phyloP scores from a whole-genome alignment of 2,113 vertebrate species.

The Salvelinus sp. region DNA sequence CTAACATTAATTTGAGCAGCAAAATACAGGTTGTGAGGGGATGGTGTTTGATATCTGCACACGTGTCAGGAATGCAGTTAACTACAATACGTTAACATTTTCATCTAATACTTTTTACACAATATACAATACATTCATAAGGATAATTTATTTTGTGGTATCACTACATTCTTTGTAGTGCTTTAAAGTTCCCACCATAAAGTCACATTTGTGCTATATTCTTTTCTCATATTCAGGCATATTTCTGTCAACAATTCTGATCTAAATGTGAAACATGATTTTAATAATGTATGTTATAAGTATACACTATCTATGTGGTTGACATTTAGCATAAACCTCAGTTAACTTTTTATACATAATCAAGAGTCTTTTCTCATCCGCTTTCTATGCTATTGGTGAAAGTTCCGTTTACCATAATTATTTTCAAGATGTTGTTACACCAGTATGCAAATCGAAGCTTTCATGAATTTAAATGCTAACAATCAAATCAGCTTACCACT shows the following conservation, averaged over 20 bases:
- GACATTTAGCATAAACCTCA: constrained; percentile 47
- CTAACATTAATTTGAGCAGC: too few species aligned
- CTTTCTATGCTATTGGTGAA: constrained; percentile 24
- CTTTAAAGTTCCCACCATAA: constrained; percentile 54
- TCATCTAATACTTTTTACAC: too few species aligned
- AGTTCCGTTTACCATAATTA: constrained; percentile 23
- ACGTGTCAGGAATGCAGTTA: too few species aligned
- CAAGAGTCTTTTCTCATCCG: constrained; percentile 5
- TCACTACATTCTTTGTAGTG: constrained; percentile 63
- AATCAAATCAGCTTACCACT: too few species aligned
- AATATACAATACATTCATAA: too few species aligned
- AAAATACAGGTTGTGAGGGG: too few species aligned
- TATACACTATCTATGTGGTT: constrained; percentile 36
- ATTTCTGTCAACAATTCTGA: constrained; percentile 39
- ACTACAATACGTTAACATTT: too few species aligned
- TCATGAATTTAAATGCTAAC: too few species aligned
- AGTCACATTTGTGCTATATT: constrained; percentile 55
- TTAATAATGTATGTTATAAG: constrained; percentile 59
- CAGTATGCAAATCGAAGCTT: constrained; percentile 5
- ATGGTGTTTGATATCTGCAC: too few species aligned
- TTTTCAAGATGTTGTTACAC: constrained; percentile 14
- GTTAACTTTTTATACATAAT: constrained; percentile 18
- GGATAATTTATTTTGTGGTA: constrained; percentile 69
- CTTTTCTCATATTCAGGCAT: constrained; percentile 45
- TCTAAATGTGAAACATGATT: constrained; percentile 32